phyloP scores from a whole-genome alignment of 2,113 vertebrate genomes.

The Oncorhynchus clarkii region DNA sequence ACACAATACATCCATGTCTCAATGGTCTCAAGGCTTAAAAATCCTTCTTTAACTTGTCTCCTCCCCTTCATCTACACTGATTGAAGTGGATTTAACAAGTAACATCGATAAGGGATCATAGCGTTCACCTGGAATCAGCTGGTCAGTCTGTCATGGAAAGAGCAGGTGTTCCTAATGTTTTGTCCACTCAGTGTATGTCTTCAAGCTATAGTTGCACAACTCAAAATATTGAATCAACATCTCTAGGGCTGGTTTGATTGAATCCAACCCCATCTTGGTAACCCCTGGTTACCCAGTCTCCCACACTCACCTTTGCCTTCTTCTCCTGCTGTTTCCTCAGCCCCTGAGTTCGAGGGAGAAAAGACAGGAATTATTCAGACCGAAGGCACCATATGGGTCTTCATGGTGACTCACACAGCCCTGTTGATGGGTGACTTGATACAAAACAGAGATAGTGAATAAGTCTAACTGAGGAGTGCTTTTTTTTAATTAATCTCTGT shows the following conservation, averaged over 20 bases:
- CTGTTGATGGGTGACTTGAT: not conserved
- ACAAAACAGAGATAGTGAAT: no score
- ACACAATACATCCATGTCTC: no score
- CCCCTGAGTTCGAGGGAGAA: conserved; percentile 21
- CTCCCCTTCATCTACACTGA: no score
- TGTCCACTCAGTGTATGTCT: not conserved
- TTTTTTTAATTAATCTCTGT: no score
- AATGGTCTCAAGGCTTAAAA: no score
- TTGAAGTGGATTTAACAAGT: no score
- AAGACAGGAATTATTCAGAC: not conserved
- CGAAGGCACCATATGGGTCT: not conserved
- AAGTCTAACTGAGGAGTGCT: not conserved
- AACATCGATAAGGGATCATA: no score
- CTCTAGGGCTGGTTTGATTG: not conserved
- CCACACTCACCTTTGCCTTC: conserved; percentile 33
- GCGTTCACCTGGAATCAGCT: no score
- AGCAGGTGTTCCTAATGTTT: no score
- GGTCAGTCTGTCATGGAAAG: no score
- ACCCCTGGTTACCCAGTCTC: not conserved
- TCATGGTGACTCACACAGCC: not conserved
- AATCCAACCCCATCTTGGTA: not conserved
- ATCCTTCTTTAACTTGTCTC: no score
- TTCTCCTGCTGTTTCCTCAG: conserved; percentile 19
- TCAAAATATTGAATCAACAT: not conserved
- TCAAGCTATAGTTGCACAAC: not conserved